A percentile compares a stretch with the other conserved stretches of the same genome.
These are phyloP conservation scores for Liodrosophila aerea DNA, from an alignment of 2,888 invertebrate genomes.

Conservation along the genomic window DNA sequence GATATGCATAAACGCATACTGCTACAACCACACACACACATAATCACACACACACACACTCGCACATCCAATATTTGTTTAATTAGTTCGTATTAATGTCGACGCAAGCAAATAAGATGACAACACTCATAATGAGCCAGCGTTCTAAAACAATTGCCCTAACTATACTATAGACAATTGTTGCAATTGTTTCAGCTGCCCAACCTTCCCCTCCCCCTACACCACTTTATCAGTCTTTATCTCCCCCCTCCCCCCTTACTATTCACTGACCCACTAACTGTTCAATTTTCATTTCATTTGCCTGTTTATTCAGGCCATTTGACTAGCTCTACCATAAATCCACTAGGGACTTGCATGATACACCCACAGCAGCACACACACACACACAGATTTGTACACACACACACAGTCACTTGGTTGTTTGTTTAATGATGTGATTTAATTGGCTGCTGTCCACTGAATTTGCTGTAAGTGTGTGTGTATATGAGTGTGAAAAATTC, in stretches of 20 bases:
- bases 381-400: too few species aligned
- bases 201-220: background rate
- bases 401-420: constrained; percentile 3
- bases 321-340: constrained; percentile 31
- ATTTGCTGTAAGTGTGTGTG: constrained; percentile 3
- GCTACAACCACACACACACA: background rate
- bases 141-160: constrained; percentile 17
- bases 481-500: background rate
- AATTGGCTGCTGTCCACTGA: constrained; percentile 23
- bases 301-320: constrained; percentile 50
- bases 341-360: constrained; percentile 26
- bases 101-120: constrained; percentile 64
- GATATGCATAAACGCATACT: constrained; percentile 40
- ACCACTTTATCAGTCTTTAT: too few species aligned
- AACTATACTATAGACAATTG: constrained; percentile 39
- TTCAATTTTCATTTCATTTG: constrained; percentile 57
- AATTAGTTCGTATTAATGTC: constrained; percentile 74
- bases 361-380: constrained; percentile 3
- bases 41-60: background rate
- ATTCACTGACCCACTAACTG: constrained; percentile 43
- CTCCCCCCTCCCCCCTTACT: background rate
- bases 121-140: constrained; percentile 40
- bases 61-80: constrained; percentile 60
- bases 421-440: constrained; percentile 40
- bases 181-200: constrained; percentile 43